phyloP scores from a whole-genome alignment of 53 echinoderm and acorn worm genomes.

The Paracentrotus lividus region DNA sequence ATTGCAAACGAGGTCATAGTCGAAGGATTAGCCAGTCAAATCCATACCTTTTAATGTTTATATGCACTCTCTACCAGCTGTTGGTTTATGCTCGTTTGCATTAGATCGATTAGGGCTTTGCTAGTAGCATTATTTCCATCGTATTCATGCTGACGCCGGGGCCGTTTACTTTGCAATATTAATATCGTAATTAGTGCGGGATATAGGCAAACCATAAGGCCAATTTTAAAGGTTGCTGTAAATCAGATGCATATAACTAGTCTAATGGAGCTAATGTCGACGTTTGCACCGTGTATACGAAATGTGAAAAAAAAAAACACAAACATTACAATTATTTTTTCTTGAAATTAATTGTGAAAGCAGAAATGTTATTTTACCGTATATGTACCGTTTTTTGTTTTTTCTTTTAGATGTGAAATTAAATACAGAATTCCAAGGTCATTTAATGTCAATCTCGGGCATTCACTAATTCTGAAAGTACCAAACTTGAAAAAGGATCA shows the following conservation, averaged over 20 bases:
- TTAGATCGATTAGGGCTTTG: background rate
- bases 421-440: too few relatives aligned
- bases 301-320: too few relatives aligned
- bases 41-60: slow-evolving; percentile 12
- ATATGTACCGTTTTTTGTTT: too few relatives aligned
- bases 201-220: background rate
- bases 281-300: too few relatives aligned
- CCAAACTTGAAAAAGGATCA: too few relatives aligned
- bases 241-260: background rate
- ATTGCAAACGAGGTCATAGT: background rate
- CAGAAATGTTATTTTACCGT: too few relatives aligned
- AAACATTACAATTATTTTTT: too few relatives aligned
- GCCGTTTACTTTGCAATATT: slow-evolving; percentile 29
- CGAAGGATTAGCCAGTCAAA: background rate
- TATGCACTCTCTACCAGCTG: background rate
- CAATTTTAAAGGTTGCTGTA: background rate
- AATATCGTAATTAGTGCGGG: slow-evolving; percentile 6
- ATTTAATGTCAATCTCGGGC: too few relatives aligned
- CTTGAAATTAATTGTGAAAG: too few relatives aligned
- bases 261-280: too few relatives aligned
- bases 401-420: too few relatives aligned
- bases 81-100: background rate
- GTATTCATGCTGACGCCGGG: background rate
- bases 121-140: background rate
- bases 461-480: too few relatives aligned